A percentile compares a stretch with the other conserved stretches of the same genome.
These are phyloP conservation scores for Delia radicum DNA, from an alignment of 1,140 invertebrate genomes.

Conservation along the genomic window DNA sequence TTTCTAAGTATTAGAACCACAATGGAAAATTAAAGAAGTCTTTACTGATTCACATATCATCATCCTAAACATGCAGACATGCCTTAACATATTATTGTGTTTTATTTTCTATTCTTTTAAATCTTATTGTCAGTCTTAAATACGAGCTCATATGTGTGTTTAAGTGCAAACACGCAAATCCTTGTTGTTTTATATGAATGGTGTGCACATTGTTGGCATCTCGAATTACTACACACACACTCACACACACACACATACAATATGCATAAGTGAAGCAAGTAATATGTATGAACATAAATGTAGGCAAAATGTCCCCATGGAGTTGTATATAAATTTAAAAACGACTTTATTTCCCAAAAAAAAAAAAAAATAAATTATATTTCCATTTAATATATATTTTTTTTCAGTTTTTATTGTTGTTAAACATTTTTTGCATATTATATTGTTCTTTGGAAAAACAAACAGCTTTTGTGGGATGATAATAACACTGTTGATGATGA, in stretches of 20 bases:
- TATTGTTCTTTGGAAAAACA: background rate
- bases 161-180: background rate
- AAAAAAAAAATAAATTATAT: background rate
- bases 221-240: background rate
- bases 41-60: too few relatives aligned
- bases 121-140: background rate
- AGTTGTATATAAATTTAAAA: conserved; percentile 16
- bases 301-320: conserved; percentile 15
- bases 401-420: background rate
- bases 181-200: background rate
- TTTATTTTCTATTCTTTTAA: too few relatives aligned
- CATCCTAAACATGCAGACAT: too few relatives aligned
- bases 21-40: too few relatives aligned
- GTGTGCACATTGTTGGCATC: background rate
- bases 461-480: conserved; percentile 16
- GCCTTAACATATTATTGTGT: too few relatives aligned
- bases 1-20: too few relatives aligned
- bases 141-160: background rate
- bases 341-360: conserved; percentile 4
- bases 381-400: background rate
- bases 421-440: background rate
- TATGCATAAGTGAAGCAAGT: background rate
- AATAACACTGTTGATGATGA: conserved; percentile 11
- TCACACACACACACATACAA: background rate
- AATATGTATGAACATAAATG: background rate